Percentiles rank a stretch among this genome's conserved stretches.
Conservation (phyloP, 1,140 invertebrate genomes). For the Rhyzopertha dominica region DNA sequence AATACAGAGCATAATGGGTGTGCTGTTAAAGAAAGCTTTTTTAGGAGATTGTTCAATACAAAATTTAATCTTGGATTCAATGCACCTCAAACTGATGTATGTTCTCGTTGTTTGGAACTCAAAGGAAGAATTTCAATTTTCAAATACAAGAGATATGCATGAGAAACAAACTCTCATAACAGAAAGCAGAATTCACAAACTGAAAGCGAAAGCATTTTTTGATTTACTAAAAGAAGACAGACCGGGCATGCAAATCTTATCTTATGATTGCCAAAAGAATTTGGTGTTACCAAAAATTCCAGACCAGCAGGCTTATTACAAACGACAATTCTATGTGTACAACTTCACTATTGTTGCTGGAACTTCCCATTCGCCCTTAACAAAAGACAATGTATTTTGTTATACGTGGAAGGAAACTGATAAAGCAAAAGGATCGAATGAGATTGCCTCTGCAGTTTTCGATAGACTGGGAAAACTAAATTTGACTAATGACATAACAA, state of each 20-base stretch:
- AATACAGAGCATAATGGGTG: too few species aligned
- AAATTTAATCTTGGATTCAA: too few species aligned
- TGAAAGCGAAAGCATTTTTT: slow-evolving; percentile 27
- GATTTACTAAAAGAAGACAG: slow-evolving; percentile 19
- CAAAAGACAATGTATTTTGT: slow-evolving; percentile 25
- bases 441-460: slow-evolving; percentile 33
- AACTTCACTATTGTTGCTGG: slow-evolving; percentile 38
- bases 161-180: neutral
- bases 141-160: neutral
- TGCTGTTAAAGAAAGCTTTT: too few species aligned
- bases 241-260: slow-evolving; percentile 20
- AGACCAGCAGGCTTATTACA: slow-evolving; percentile 39
- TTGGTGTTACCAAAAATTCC: slow-evolving; percentile 34
- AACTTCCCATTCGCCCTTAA: slow-evolving; percentile 16
- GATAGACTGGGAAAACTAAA: slow-evolving; percentile 12
- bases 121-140: too few species aligned
- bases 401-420: slow-evolving; percentile 38
- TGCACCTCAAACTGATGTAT: too few species aligned
- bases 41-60: too few species aligned
- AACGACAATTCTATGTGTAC: slow-evolving; percentile 37
- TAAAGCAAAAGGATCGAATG: slow-evolving; percentile 32
- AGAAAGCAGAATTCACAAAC: neutral
- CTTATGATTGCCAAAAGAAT: slow-evolving; percentile 41
- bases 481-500: too few species aligned
- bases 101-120: too few species aligned